Conservation (phyloP, 2,113 vertebrate species). For the Gymnarchus niloticus region DNA sequence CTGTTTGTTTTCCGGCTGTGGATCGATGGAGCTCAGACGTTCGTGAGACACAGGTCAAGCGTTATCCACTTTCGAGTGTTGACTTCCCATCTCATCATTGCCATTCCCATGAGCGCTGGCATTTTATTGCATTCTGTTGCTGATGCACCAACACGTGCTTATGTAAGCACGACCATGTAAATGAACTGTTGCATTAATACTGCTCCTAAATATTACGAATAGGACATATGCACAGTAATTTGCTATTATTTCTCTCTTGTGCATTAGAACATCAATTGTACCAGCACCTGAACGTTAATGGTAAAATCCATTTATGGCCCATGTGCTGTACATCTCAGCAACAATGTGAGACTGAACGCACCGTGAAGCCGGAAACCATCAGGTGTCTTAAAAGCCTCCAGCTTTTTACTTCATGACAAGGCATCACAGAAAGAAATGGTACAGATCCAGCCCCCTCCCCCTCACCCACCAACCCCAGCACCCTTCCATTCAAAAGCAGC, state of each 20-base stretch:
- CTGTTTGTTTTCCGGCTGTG: neutral
- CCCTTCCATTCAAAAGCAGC: neutral
- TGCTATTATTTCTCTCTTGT: neutral
- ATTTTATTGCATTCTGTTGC: neutral
- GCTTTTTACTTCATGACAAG: neutral
- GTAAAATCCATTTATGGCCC: neutral
- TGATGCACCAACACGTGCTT: neutral
- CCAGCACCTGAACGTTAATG: neutral
- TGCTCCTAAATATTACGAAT: neutral
- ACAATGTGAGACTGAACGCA: neutral
- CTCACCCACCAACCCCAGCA: neutral
- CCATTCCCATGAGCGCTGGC: too few species aligned
- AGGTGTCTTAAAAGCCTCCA: neutral
- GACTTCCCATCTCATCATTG: too few species aligned
- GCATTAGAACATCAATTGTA: neutral
- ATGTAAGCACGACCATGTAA: neutral
- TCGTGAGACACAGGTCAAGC: neutral
- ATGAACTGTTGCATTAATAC: neutral
- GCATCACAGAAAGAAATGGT: neutral
- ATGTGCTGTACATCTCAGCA: neutral
- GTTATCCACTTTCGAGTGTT: too few species aligned
- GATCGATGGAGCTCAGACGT: neutral
- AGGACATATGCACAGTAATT: neutral
- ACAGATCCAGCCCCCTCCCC: neutral
- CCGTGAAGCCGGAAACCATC: neutral